phyloP scores from a whole-genome alignment of 2,113 vertebrate species.

The Hucho hucho region DNA sequence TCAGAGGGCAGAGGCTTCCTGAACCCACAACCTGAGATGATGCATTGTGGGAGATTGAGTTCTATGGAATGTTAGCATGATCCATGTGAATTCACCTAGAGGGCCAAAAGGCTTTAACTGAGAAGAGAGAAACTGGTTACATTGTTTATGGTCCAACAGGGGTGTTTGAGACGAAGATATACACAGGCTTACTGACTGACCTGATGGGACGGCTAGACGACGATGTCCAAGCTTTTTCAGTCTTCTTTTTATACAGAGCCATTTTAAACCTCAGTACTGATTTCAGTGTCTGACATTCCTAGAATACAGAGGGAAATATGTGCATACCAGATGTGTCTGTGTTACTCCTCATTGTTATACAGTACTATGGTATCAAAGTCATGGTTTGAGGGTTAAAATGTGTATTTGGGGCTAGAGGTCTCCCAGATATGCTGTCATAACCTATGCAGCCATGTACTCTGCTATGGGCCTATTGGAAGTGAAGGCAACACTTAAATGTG shows the following conservation, averaged over 20 bases:
- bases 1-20: not conserved
- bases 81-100: too few relatives aligned
- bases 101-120: too few relatives aligned
- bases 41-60: too few relatives aligned
- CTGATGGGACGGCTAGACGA: too few relatives aligned
- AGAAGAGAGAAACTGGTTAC: too few relatives aligned
- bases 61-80: too few relatives aligned
- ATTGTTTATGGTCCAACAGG: too few relatives aligned
- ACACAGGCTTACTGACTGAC: too few relatives aligned
- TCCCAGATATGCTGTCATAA: slow-evolving; percentile 76
- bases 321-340: slow-evolving; percentile 49
- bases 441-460: slow-evolving; percentile 63
- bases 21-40: too few relatives aligned
- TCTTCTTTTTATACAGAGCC: not conserved
- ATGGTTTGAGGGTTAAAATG: slow-evolving; percentile 61
- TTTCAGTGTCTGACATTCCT: not conserved
- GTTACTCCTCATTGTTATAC: slow-evolving; percentile 47
- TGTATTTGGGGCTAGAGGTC: slow-evolving; percentile 64
- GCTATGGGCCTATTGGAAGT: slow-evolving; percentile 73
- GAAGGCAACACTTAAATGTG: slow-evolving; percentile 80
- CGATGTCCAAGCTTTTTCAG: not conserved
- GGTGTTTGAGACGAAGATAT: too few relatives aligned
- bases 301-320: slow-evolving; percentile 5
- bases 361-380: slow-evolving; percentile 51
- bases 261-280: not conserved